These are phyloP conservation scores for Meiosimyza platycephala DNA, from an alignment of 2,888 invertebrate species.

Conservation along the genomic window DNA sequence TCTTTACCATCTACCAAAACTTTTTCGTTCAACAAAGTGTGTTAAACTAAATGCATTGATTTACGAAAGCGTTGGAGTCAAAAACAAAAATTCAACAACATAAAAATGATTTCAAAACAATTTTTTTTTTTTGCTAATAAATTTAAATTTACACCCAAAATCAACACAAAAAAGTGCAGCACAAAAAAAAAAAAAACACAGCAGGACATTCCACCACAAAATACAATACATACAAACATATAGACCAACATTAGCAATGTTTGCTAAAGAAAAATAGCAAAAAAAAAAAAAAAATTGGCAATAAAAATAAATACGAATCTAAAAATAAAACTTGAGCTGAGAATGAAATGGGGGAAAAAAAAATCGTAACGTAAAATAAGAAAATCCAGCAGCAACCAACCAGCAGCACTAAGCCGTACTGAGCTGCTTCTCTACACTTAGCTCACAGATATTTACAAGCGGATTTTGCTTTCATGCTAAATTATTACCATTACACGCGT, in stretches of 20 bases:
- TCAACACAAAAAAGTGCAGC: not conserved
- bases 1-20: too few species aligned
- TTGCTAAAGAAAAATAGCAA: not conserved
- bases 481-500: constrained; percentile 10
- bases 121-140: not conserved
- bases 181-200: not conserved
- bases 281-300: not conserved
- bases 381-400: too few species aligned
- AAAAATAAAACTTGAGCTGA: not conserved
- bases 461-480: constrained; percentile 28
- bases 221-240: not conserved
- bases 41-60: constrained; percentile 47
- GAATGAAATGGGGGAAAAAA: not conserved
- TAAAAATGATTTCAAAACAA: not conserved
- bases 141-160: not conserved
- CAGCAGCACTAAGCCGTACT: not conserved
- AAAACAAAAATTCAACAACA: constrained; percentile 39
- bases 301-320: not conserved
- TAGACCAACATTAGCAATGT: not conserved
- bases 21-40: constrained; percentile 44
- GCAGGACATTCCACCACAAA: not conserved
- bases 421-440: not conserved
- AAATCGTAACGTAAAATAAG: not conserved
- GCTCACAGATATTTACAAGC: constrained; percentile 29
- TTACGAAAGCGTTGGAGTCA: not conserved